Conservation (phyloP, 2,113 vertebrate genomes). For the Cyprinodon tularosa region DNA sequence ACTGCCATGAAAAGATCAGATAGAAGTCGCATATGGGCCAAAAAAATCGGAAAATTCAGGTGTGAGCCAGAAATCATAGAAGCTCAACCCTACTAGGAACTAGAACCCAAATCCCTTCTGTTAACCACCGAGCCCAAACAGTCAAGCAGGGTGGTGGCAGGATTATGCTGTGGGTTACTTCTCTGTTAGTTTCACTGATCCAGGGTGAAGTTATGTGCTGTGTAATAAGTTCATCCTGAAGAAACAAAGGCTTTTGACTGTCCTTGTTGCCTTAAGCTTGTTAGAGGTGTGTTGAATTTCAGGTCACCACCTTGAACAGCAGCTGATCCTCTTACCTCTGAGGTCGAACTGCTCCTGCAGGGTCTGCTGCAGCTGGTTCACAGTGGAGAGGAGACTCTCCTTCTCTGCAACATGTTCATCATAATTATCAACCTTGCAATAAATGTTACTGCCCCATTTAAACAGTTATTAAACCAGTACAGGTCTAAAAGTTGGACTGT, state of each 20-base stretch:
- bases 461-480: not conserved
- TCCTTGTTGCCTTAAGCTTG: not conserved
- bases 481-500: too few species aligned
- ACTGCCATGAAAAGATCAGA: too few species aligned
- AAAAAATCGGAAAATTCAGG: too few species aligned
- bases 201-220: not conserved
- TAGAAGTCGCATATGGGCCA: too few species aligned
- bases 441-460: too few species aligned
- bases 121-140: not conserved
- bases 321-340: slow-evolving; percentile 81
- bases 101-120: too few species aligned
- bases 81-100: too few species aligned
- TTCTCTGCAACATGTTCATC: slow-evolving; percentile 81
- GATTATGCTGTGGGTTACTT: not conserved
- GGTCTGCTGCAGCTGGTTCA: slow-evolving; percentile 85
- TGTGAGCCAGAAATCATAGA: too few species aligned
- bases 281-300: not conserved
- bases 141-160: not conserved
- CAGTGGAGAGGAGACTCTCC: slow-evolving; percentile 77
- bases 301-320: not conserved
- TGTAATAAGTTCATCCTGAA: too few species aligned
- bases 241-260: too few species aligned
- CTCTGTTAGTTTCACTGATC: not conserved
- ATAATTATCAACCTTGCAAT: not conserved
- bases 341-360: slow-evolving; percentile 86